phyloP scores from a whole-genome alignment of 2,113 vertebrate species.

The Urocitellus parryii region DNA sequence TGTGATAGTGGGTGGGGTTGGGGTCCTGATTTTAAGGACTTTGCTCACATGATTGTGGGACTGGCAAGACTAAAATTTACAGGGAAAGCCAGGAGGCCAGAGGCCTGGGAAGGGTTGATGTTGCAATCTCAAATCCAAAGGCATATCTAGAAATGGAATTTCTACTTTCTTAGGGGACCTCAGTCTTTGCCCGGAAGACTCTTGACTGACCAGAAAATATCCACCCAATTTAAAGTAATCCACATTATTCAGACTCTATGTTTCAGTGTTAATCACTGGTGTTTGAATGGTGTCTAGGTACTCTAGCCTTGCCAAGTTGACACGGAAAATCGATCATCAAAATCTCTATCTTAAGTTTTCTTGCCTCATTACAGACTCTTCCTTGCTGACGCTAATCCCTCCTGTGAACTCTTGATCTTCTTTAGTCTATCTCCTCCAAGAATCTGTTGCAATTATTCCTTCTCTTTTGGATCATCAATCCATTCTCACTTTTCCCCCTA shows the following conservation, averaged over 20 bases:
- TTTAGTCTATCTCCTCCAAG: not conserved
- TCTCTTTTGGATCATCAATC: not conserved
- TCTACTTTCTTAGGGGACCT: not conserved
- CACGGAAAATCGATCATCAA: not conserved
- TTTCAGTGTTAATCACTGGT: not conserved
- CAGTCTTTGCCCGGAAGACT: not conserved
- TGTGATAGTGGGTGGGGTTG: too few relatives aligned
- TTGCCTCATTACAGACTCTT: not conserved
- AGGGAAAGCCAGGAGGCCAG: not conserved
- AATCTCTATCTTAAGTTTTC: not conserved
- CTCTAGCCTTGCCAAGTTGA: not conserved
- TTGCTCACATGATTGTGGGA: not conserved
- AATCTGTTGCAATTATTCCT: not conserved
- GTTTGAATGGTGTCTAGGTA: not conserved
- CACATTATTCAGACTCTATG: not conserved
- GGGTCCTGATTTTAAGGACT: not conserved
- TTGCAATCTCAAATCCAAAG: not conserved
- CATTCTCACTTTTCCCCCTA: not conserved
- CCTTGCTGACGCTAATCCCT: not conserved
- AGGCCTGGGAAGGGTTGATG: not conserved
- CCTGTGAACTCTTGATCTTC: not conserved
- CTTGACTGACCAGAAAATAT: too few relatives aligned
- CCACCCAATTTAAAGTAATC: not conserved
- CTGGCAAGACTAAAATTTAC: not conserved
- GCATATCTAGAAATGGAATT: not conserved